These are phyloP conservation scores for Tribolium castaneum DNA, from an alignment of 1,140 invertebrate species.

Conservation along the genomic window DNA sequence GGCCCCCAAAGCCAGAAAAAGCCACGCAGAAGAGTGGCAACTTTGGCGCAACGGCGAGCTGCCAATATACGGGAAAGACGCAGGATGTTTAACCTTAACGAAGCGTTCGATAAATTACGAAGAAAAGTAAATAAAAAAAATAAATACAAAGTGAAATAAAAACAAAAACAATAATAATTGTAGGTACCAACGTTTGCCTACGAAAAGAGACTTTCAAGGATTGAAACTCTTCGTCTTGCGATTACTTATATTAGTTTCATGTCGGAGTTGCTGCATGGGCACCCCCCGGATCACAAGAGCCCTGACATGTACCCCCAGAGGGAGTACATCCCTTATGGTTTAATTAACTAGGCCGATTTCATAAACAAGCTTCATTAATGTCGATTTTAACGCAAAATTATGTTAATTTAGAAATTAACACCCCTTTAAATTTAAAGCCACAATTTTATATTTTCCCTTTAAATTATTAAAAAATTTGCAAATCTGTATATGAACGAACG, in stretches of 20 bases:
- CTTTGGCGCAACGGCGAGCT: conserved; percentile 88
- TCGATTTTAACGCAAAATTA: not conserved
- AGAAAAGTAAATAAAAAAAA: conserved; percentile 74
- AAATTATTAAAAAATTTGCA: too few relatives aligned
- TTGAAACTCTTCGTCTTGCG: conserved; percentile 95
- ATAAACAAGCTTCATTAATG: not conserved
- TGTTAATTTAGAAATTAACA: not conserved
- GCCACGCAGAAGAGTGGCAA: conserved; percentile 86
- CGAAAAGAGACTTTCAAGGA: conserved; percentile 96
- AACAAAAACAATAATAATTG: conserved; percentile 35
- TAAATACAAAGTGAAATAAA: not conserved
- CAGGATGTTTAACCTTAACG: conserved; percentile 97
- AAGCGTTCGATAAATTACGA: conserved; percentile 94
- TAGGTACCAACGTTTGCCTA: conserved; percentile 98
- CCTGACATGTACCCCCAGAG: conserved; percentile 58
- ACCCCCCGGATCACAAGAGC: conserved; percentile 66
- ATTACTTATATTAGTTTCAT: conserved; percentile 99
- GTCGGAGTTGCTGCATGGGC: conserved; percentile 84
- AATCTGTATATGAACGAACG: too few relatives aligned
- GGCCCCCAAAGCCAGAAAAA: conserved; percentile 73
- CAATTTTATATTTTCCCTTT: too few relatives aligned
- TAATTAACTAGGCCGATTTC: conserved; percentile 57
- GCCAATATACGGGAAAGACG: conserved; percentile 95
- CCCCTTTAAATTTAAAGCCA: not conserved
- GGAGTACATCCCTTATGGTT: conserved; percentile 62